These are phyloP conservation scores for Drosophila nr. fundita DNA, from an alignment of 2,888 invertebrate species.

Conservation along the genomic window DNA sequence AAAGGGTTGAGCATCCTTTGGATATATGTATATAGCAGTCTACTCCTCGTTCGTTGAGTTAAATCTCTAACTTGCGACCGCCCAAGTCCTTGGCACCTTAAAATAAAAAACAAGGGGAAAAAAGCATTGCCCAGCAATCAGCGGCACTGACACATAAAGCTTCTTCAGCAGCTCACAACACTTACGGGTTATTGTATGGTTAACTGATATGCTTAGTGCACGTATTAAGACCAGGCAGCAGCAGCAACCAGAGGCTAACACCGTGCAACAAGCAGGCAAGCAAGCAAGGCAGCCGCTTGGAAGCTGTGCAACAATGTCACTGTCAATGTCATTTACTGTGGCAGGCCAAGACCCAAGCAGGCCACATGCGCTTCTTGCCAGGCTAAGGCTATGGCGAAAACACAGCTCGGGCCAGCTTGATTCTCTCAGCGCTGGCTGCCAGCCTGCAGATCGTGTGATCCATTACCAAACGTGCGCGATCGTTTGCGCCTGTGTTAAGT, in stretches of 20 bases:
- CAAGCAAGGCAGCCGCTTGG: constrained; percentile 24
- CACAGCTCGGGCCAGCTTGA: constrained; percentile 35
- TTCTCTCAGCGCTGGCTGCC: constrained; percentile 28
- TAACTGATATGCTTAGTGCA: constrained; percentile 79
- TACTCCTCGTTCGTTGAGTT: not conserved
- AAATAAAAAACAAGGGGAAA: not conserved
- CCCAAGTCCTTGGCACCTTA: not conserved
- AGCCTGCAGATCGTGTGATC: constrained; percentile 77
- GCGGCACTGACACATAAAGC: constrained; percentile 82
- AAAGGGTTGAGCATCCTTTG: constrained; percentile 63
- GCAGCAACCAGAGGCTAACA: constrained; percentile 11
- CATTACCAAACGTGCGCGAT: constrained; percentile 82
- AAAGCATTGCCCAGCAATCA: constrained; percentile 62
- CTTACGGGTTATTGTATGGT: constrained; percentile 77
- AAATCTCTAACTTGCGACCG: constrained; percentile 44
- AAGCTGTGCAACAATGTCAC: constrained; percentile 74
- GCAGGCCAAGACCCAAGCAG: constrained; percentile 42
- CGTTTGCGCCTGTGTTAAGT: constrained; percentile 77
- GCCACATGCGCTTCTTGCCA: constrained; percentile 33
- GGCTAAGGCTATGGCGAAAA: constrained; percentile 12
- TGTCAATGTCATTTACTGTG: constrained; percentile 83
- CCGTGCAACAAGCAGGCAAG: constrained; percentile 9
- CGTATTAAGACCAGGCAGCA: constrained; percentile 72
- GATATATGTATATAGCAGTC: not conserved
- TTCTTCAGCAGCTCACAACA: constrained; percentile 82